These are phyloP conservation scores for Archivesica marissinica DNA, from an alignment of 1,140 invertebrate genomes.

Conservation along the genomic window DNA sequence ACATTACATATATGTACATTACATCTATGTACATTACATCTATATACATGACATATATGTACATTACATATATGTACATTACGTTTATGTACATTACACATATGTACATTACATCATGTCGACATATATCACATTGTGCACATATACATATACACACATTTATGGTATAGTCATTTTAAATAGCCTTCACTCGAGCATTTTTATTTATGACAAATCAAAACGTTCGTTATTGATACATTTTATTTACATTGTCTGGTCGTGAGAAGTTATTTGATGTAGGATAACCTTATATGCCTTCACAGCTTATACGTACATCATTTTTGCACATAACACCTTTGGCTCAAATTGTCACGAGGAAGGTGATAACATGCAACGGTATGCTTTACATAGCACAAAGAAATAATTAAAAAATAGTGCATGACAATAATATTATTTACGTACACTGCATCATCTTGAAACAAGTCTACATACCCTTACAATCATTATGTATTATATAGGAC, in stretches of 20 bases:
- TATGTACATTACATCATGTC: too few species aligned
- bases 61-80: background rate
- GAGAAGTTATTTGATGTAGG: background rate
- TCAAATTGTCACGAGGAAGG: background rate
- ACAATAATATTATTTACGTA: conserved; percentile 4
- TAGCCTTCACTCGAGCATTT: background rate
- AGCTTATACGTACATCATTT: background rate
- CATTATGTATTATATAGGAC: background rate
- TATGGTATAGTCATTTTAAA: too few species aligned
- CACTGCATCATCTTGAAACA: background rate
- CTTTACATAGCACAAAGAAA: conserved; percentile 12
- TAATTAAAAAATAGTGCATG: background rate
- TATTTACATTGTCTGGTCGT: background rate
- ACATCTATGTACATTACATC: too few species aligned
- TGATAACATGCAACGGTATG: background rate
- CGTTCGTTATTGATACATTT: background rate
- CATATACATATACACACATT: too few species aligned
- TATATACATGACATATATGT: background rate
- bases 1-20: too few species aligned
- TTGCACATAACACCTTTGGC: conserved; percentile 10
- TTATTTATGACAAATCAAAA: conserved; percentile 1
- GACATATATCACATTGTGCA: too few species aligned
- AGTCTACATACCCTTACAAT: background rate
- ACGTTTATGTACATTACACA: background rate
- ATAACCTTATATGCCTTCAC: background rate